Evolutionary conservation across 2,888 invertebrate genomes (phyloP), one percentile per base, ranked within the genome.

Genomic region (Rotaria sp.): DNA sequence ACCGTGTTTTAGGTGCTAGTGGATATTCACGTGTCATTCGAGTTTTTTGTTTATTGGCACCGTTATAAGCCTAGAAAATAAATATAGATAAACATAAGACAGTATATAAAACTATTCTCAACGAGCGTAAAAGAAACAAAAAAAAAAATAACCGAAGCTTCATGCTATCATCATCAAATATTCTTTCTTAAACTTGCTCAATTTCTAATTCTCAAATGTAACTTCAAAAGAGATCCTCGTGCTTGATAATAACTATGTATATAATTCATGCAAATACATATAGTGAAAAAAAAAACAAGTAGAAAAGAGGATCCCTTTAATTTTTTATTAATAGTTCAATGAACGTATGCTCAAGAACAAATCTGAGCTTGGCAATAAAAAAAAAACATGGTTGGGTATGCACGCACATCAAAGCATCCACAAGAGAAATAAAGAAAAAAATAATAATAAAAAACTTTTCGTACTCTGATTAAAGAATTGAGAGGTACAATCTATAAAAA

Each of bases 401-500:
- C 80, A 80, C 80, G 45, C 80, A 80, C 80, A 80, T 45, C 41
- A 41, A 80, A 41, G 45, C 80, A 80, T 80, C 41, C 80, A 45
- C 80, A 80, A 80, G 26, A 80, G 45, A 80, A 41, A 26, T 26
- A 80, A 45, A 80, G 26, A 26, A 35, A 35, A 59, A 11, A 75
- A 75, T 41, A 75, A 45, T 45, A 45, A 80, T 80, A 80, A 80
- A 67, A 67, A 67, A 18, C 21, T 15, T 35, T 67, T 13, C 80
- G 21, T 80, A 80, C 80, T 80, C 80, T 80, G 80, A 80, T 45
- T 26, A 80, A 45, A 45, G 80, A 80, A 45, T 80, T 80, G 80
- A 80, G 41, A 80, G 80, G 80, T 41, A 80, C 80, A 80, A 80
- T 80, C 80, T 80, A 80, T 45, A 80, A 45, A 45, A 80, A 80